Percentiles rank a stretch among this genome's conserved stretches.
These are phyloP conservation scores for Geotrypetes seraphini DNA, from an alignment of 2,797 vertebrate species.

Conservation along the genomic window DNA sequence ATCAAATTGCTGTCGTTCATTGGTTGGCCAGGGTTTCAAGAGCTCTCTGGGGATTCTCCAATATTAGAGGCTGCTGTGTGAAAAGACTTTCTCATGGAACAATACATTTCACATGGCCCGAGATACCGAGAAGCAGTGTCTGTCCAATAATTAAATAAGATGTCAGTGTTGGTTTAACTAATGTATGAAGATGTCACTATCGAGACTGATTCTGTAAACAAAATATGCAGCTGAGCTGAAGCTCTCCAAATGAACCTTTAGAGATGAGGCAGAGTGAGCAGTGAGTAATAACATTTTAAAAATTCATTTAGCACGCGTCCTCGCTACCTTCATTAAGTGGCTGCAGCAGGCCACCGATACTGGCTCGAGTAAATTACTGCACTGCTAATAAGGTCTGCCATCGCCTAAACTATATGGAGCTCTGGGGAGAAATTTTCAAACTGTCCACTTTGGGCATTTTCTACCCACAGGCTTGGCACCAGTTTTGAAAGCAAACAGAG, in stretches of 20 bases:
- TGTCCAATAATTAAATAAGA: conserved; percentile 32
- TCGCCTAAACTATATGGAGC: neutral
- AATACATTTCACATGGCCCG: conserved; percentile 34
- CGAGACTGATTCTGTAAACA: conserved; percentile 20
- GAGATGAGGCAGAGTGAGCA: conserved; percentile 15
- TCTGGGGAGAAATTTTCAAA: too few relatives aligned
- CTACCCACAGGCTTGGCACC: too few relatives aligned
- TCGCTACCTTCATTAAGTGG: neutral
- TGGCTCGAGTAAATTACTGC: neutral
- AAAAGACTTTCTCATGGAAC: conserved; percentile 34
- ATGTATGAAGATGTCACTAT: conserved; percentile 28
- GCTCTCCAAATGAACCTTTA: conserved; percentile 24
- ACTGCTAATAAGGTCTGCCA: fast-evolving
- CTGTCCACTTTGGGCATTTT: too few relatives aligned
- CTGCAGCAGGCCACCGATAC: neutral
- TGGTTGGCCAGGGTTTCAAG: conserved; percentile 34
- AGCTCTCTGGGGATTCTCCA: conserved; percentile 42
- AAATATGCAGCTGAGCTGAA: conserved; percentile 25
- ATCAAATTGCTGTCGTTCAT: conserved; percentile 43
- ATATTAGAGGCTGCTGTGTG: conserved; percentile 22
- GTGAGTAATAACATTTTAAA: neutral
- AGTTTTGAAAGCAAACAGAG: too few relatives aligned
- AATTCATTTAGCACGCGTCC: neutral
- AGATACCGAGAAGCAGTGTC: conserved; percentile 28
- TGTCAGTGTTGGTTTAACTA: conserved; percentile 21